These are phyloP conservation scores for Elephas maximus DNA, from an alignment of 2,113 vertebrate genomes.

Conservation along the genomic window DNA sequence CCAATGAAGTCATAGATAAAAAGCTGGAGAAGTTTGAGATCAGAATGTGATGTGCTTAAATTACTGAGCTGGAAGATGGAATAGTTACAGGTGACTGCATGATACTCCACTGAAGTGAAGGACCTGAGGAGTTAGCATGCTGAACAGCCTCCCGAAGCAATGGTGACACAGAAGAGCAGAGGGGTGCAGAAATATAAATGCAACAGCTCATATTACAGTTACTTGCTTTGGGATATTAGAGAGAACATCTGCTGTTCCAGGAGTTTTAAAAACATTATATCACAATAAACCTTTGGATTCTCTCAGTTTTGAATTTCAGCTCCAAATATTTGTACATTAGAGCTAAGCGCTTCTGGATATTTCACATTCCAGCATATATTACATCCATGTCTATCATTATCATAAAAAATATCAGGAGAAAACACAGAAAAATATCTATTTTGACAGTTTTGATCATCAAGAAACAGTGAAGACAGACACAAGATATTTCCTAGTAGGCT, in stretches of 20 bases:
- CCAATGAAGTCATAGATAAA: not conserved
- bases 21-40: not conserved
- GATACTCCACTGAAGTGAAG: not conserved
- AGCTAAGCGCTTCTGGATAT: not conserved
- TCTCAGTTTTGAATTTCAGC: not conserved
- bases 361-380: not conserved
- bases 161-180: not conserved
- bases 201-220: not conserved
- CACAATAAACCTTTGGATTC: not conserved
- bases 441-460: slow-evolving; percentile 70
- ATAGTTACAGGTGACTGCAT: not conserved
- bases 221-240: not conserved
- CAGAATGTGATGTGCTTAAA: not conserved
- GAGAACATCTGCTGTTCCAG: not conserved
- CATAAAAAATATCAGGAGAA: not conserved
- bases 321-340: slow-evolving; percentile 5
- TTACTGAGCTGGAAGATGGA: not conserved
- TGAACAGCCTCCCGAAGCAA: not conserved
- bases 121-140: not conserved
- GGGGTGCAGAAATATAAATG: not conserved
- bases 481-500: slow-evolving; percentile 65
- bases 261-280: slow-evolving; percentile 10
- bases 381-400: not conserved
- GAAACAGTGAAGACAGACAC: slow-evolving; percentile 64
- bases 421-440: slow-evolving; percentile 41